Percentiles rank a stretch among this genome's conserved stretches.
phyloP scores from a whole-genome alignment of 1,140 invertebrate genomes.

The Ostrea denselamellosa region DNA sequence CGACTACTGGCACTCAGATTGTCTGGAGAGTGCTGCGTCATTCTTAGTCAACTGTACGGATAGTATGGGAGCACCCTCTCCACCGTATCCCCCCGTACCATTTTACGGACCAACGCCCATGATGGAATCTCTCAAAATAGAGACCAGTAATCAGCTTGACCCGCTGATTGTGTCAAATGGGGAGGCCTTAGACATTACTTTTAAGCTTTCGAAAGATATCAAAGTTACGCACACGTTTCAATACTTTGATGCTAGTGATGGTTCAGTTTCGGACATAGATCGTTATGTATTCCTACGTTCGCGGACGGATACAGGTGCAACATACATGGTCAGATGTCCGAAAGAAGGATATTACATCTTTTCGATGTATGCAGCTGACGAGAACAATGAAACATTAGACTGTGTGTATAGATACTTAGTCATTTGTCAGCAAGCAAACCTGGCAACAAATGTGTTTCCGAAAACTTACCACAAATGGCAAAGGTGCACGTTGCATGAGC shows the following conservation, averaged over 20 bases:
- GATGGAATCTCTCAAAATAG: constrained; percentile 71
- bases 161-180: constrained; percentile 73
- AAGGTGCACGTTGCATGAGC: constrained; percentile 75
- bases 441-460: constrained; percentile 70
- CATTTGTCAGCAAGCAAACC: constrained; percentile 75
- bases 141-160: constrained; percentile 69
- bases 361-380: constrained; percentile 71
- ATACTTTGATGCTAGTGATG: constrained; percentile 72
- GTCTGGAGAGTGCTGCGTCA: constrained; percentile 75
- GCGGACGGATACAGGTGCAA: constrained; percentile 69
- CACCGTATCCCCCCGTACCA: constrained; percentile 72
- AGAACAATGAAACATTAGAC: constrained; percentile 68
- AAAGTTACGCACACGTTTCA: constrained; percentile 75
- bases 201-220: constrained; percentile 70
- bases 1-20: constrained; percentile 75
- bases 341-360: constrained; percentile 77
- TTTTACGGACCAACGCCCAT: constrained; percentile 76
- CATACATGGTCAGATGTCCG: constrained; percentile 74
- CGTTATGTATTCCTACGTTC: constrained; percentile 74
- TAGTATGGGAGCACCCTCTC: constrained; percentile 64
- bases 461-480: constrained; percentile 76
- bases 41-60: constrained; percentile 73
- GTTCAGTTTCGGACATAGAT: constrained; percentile 74
- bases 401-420: constrained; percentile 76
- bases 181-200: constrained; percentile 71